A percentile compares a stretch with the other conserved stretches of the same genome.
phyloP scores from a whole-genome alignment of 2,888 invertebrate species.

The Osmoderma eremita region DNA sequence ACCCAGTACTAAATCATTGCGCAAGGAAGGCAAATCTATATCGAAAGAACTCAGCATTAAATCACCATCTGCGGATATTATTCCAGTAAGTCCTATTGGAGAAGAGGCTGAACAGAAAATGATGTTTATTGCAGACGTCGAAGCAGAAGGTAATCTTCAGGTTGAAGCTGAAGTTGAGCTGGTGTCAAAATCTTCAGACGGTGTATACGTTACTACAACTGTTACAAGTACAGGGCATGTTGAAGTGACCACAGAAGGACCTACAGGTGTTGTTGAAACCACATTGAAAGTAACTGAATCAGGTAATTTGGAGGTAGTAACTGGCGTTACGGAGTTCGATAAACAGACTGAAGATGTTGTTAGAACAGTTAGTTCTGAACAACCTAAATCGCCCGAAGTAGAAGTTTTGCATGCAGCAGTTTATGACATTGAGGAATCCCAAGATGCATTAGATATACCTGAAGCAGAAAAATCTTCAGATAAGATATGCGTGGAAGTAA shows the following conservation, averaged over 20 bases:
- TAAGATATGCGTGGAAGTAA: neutral
- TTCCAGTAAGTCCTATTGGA: neutral
- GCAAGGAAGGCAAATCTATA: neutral
- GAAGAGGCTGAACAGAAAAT: neutral
- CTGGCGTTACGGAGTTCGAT: constrained; percentile 51
- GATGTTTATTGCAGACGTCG: constrained; percentile 6
- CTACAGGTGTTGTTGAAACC: constrained; percentile 60
- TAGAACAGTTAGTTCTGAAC: constrained; percentile 3
- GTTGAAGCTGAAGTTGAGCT: constrained; percentile 46
- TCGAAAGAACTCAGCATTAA: constrained; percentile 9
- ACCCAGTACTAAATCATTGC: neutral
- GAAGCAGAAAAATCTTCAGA: constrained; percentile 22
- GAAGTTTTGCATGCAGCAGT: constrained; percentile 33
- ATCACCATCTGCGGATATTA: neutral
- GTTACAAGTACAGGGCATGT: constrained; percentile 59
- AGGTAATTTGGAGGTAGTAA: constrained; percentile 60
- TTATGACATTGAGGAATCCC: constrained; percentile 30
- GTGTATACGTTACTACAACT: constrained; percentile 57
- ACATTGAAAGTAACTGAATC: constrained; percentile 56
- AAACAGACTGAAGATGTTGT: neutral
- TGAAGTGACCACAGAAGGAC: constrained; percentile 61
- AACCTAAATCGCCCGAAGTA: constrained; percentile 4
- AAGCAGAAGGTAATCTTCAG: constrained; percentile 23
- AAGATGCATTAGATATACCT: constrained; percentile 16
- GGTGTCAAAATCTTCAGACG: constrained; percentile 52